A percentile compares a stretch with the other conserved stretches of the same genome.
Evolutionary conservation across 1,140 invertebrate species (phyloP).

Genomic region (Potamilus streckersoni): DNA sequence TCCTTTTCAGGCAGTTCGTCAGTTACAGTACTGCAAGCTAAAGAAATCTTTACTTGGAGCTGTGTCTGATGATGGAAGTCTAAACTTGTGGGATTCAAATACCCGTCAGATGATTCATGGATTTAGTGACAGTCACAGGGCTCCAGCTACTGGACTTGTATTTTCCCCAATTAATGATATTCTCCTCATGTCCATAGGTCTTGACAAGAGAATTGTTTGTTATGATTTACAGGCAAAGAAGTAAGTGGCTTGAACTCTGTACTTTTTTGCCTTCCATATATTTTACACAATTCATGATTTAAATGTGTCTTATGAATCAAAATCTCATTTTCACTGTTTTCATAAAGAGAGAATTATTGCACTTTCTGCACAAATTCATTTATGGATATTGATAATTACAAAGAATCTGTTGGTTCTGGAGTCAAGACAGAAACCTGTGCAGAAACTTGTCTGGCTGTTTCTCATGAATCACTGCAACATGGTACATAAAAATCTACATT

Average conservation of each 20-base stretch:
- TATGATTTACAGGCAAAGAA: constrained; percentile 65
- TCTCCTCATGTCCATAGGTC: constrained; percentile 66
- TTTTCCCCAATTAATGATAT: constrained; percentile 69
- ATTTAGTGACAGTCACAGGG: constrained; percentile 57
- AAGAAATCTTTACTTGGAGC: constrained; percentile 63
- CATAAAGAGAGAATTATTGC: too few relatives aligned
- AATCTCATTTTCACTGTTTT: too few relatives aligned
- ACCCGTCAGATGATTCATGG: constrained; percentile 56
- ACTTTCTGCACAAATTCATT: too few relatives aligned
- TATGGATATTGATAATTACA: too few relatives aligned
- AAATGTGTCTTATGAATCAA: too few relatives aligned
- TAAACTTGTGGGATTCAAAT: constrained; percentile 66
- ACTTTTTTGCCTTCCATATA: too few relatives aligned
- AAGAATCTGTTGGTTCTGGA: too few relatives aligned
- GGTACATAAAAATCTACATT: too few relatives aligned
- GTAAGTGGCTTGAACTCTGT: constrained; percentile 43
- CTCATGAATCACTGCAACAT: too few relatives aligned
- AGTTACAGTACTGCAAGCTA: constrained; percentile 61
- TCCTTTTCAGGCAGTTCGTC: constrained; percentile 53
- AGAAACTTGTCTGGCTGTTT: too few relatives aligned
- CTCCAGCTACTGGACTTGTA: constrained; percentile 62
- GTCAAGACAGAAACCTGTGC: too few relatives aligned
- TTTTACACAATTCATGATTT: too few relatives aligned
- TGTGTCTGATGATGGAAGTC: constrained; percentile 65
- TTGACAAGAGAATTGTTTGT: constrained; percentile 66